Evolutionary conservation across 2,113 vertebrate species (phyloP).

Genomic region (Larimichthys polyactis): DNA sequence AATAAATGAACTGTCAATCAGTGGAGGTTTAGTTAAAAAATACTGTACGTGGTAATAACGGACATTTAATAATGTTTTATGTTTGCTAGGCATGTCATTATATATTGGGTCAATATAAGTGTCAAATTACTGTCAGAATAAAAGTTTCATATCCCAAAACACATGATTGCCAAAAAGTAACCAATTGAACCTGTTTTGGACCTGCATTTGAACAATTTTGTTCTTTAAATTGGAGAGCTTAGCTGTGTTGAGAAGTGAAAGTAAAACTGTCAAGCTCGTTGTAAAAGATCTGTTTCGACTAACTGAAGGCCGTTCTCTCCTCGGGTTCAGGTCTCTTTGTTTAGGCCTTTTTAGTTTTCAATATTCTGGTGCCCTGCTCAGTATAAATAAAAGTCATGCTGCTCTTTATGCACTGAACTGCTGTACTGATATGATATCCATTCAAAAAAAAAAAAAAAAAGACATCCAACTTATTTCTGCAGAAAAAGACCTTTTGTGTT

Average conservation of each 20-base stretch:
- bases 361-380: neutral
- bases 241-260: neutral
- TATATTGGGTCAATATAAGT: neutral
- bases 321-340: neutral
- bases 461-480: neutral
- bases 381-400: neutral
- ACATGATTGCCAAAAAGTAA: neutral
- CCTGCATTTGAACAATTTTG: no score
- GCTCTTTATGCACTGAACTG: neutral
- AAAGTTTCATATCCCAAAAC: neutral
- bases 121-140: neutral
- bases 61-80: neutral
- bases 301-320: neutral
- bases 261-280: neutral
- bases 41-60: neutral
- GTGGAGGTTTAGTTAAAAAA: neutral
- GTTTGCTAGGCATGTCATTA: no score
- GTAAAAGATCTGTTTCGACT: neutral
- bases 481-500: neutral
- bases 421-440: neutral
- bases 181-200: no score
- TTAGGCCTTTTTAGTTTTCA: neutral
- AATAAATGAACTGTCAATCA: neutral
- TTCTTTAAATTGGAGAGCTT: neutral
- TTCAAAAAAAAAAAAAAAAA: neutral